These are phyloP conservation scores for Streptopelia turtur DNA, from an alignment of 2,797 vertebrate species.

Conservation along the genomic window DNA sequence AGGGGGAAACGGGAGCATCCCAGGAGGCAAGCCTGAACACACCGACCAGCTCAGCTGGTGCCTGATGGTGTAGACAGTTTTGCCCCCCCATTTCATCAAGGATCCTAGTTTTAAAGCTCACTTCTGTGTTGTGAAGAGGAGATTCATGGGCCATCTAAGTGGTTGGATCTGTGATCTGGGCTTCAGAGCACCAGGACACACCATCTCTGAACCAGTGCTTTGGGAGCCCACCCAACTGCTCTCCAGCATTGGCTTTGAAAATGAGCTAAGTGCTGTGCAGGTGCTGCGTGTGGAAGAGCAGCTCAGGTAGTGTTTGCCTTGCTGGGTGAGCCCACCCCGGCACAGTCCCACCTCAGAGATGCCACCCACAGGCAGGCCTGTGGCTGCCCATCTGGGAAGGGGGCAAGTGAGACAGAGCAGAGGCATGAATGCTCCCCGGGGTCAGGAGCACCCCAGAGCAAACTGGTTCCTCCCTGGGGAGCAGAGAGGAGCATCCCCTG, in stretches of 20 bases:
- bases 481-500: not conserved
- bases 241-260: not conserved
- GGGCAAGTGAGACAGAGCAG: not conserved
- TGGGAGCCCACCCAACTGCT: not conserved
- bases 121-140: not conserved
- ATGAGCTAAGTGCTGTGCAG: not conserved
- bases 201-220: fast-evolving
- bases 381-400: not conserved
- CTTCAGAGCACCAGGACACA: not conserved
- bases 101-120: not conserved
- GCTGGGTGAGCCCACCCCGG: not conserved
- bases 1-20: not conserved
- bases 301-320: not conserved
- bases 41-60: not conserved
- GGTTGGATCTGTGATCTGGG: not conserved
- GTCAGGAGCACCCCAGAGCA: not conserved
- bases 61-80: not conserved
- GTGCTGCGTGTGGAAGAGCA: not conserved
- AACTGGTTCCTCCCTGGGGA: not conserved
- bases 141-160: not conserved
- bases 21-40: not conserved
- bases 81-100: not conserved
- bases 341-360: not conserved
- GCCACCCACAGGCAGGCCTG: not conserved
- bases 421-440: not conserved